These are phyloP conservation scores for Portevinia maculata DNA, from an alignment of 2,888 invertebrate genomes.

Conservation along the genomic window DNA sequence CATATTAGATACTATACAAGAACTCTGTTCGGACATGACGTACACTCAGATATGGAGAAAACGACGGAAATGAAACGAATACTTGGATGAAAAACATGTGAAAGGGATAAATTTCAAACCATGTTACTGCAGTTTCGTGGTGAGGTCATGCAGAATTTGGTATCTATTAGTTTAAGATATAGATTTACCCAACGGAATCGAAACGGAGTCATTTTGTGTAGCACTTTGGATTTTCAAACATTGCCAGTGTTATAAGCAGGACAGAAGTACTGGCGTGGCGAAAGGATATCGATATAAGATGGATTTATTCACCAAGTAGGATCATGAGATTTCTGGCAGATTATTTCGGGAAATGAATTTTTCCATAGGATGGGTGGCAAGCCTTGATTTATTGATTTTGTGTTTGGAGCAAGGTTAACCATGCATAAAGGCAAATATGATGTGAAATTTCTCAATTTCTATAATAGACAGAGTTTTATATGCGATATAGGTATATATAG, in stretches of 20 bases:
- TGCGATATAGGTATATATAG: no score
- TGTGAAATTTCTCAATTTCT: no score
- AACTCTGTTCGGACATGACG: background rate
- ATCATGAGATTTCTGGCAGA: constrained; percentile 57
- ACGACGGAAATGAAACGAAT: background rate
- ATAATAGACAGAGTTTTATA: no score
- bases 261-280: background rate
- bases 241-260: background rate
- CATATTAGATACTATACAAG: constrained; percentile 49
- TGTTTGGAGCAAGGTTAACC: background rate
- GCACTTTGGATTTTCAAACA: constrained; percentile 48
- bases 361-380: background rate
- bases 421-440: no score
- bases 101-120: constrained; percentile 61
- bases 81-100: constrained; percentile 49
- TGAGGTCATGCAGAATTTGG: constrained; percentile 68
- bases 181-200: constrained; percentile 16
- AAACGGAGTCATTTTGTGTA: constrained; percentile 8
- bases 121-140: constrained; percentile 69
- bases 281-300: constrained; percentile 41
- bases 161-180: constrained; percentile 39
- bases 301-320: constrained; percentile 60
- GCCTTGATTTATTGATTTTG: constrained; percentile 37
- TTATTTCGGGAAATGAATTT: constrained; percentile 44
- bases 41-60: background rate